phyloP scores from a whole-genome alignment of 2,797 vertebrate species.

The Bovichtus variegatus region DNA sequence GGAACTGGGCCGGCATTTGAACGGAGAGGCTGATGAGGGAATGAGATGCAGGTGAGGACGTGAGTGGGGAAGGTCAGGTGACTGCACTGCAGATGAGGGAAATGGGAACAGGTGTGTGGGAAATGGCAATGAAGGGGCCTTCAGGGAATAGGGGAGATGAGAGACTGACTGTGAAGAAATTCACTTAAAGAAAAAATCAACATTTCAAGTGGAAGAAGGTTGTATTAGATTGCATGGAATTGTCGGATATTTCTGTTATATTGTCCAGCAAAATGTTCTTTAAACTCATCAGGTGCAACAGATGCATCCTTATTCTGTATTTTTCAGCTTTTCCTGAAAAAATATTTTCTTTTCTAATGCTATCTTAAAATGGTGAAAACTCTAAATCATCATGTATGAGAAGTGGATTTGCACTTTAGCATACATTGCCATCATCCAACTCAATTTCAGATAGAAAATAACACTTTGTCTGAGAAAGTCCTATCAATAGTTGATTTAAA shows the following conservation, averaged over 20 bases:
- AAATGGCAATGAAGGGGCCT: neutral
- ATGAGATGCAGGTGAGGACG: slow-evolving; percentile 2
- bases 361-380: no score
- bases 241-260: no score
- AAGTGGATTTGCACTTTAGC: neutral
- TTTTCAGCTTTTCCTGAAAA: no score
- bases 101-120: neutral
- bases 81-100: neutral
- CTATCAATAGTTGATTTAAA: neutral
- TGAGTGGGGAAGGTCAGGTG: neutral
- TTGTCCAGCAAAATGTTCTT: neutral
- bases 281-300: neutral
- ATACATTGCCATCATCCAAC: neutral
- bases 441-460: neutral
- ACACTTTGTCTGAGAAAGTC: neutral
- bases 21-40: slow-evolving; percentile 1
- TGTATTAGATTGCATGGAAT: neutral
- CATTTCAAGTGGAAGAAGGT: no score
- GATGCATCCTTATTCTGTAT: neutral
- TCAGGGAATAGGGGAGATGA: accelerated
- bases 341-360: no score
- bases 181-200: neutral
- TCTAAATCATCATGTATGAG: no score
- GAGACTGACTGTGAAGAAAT: neutral
- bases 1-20: neutral